Evolutionary conservation across 2,113 vertebrate species (phyloP).

Genomic region (Equus przewalskii): DNA sequence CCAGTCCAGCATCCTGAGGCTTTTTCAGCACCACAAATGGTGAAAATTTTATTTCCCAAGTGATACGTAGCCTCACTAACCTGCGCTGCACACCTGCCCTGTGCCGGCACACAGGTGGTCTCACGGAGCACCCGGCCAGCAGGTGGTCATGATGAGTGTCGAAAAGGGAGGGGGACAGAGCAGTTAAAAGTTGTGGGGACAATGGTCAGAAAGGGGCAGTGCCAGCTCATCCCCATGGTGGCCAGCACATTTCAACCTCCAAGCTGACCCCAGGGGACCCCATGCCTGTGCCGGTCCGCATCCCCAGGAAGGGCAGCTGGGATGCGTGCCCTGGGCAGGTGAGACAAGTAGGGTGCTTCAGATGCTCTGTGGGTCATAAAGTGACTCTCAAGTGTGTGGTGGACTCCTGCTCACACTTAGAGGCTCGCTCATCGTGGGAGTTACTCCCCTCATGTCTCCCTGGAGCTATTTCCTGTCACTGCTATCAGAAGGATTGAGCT

Average conservation of each 20-base stretch:
- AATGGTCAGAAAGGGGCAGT: not conserved
- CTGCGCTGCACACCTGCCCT: not conserved
- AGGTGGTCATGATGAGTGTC: rapidly evolving
- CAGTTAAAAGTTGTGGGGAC: not conserved
- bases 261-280: not conserved
- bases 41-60: not conserved
- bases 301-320: too few relatives aligned
- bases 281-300: not conserved
- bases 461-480: too few relatives aligned
- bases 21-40: not conserved
- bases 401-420: not conserved
- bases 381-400: not conserved
- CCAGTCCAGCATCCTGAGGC: not conserved
- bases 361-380: not conserved
- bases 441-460: not conserved
- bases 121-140: not conserved
- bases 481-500: not conserved
- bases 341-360: not conserved
- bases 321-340: not conserved
- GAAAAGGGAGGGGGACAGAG: not conserved
- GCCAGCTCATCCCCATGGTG: rapidly evolving
- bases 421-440: not conserved
- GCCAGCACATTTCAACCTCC: not conserved
- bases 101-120: too few relatives aligned
- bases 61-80: too few relatives aligned